phyloP scores from a whole-genome alignment of 2,797 vertebrate species.

The Sarcophilus harrisii region DNA sequence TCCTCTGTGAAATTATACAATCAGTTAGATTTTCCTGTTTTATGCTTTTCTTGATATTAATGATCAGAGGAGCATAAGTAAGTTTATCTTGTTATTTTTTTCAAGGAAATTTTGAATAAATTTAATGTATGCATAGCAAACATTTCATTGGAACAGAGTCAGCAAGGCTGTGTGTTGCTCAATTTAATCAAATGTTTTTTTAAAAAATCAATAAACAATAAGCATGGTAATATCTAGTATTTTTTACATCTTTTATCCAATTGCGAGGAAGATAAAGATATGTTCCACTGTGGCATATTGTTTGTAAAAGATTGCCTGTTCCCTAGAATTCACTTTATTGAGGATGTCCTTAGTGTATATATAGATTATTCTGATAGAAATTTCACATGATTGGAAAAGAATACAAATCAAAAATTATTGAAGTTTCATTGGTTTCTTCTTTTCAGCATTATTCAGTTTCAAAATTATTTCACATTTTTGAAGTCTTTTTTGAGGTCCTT shows the following conservation, averaged over 20 bases:
- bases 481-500: background rate
- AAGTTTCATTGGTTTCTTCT: background rate
- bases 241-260: background rate
- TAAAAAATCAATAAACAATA: background rate
- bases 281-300: background rate
- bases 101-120: background rate
- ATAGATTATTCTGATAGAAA: background rate
- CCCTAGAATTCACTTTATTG: background rate
- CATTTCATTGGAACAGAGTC: background rate
- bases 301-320: background rate
- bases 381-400: background rate
- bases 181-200: background rate
- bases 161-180: background rate
- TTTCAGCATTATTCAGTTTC: background rate
- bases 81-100: background rate
- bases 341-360: background rate
- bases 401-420: background rate
- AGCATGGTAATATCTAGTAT: background rate
- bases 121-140: background rate
- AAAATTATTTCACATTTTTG: background rate
- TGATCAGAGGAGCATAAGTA: background rate
- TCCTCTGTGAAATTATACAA: background rate
- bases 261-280: background rate
- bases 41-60: background rate
- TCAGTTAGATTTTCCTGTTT: background rate